Evolutionary conservation across 1,140 invertebrate genomes (phyloP).

Genomic region (Caenorhabditis latens): DNA sequence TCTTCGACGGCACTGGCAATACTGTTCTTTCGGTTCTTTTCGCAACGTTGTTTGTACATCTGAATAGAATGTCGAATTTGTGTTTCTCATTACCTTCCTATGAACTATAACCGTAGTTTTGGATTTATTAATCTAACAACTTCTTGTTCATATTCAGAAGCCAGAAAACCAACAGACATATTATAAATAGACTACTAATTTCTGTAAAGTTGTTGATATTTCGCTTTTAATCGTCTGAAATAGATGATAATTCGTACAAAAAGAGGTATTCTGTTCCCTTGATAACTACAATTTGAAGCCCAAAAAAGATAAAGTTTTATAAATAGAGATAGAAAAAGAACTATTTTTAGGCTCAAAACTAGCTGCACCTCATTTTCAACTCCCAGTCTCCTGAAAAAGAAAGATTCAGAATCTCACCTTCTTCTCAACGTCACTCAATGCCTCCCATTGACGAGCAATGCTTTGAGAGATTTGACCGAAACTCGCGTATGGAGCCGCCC

Average conservation of each 20-base stretch:
- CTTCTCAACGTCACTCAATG: background rate
- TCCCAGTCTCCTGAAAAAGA: no score
- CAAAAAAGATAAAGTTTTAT: no score
- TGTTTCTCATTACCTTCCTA: background rate
- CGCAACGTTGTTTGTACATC: constrained; percentile 24
- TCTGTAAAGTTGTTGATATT: no score
- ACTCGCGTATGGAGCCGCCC: background rate
- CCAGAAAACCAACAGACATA: no score
- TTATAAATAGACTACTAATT: no score
- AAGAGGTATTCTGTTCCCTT: no score
- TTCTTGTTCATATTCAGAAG: no score
- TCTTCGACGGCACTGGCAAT: constrained; percentile 3
- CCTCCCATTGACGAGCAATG: constrained; percentile 8
- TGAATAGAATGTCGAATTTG: background rate
- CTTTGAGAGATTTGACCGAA: constrained; percentile 38
- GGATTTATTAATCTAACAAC: background rate
- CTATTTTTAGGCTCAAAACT: background rate
- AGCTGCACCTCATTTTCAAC: background rate
- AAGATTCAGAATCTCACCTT: background rate
- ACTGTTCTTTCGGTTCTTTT: constrained; percentile 27
- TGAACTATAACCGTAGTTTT: background rate
- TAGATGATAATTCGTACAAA: no score
- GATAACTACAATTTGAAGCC: no score
- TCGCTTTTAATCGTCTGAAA: no score
- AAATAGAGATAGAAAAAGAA: no score